Evolutionary conservation across 1,140 invertebrate genomes (phyloP).

Genomic region (Diuraphis noxia): DNA sequence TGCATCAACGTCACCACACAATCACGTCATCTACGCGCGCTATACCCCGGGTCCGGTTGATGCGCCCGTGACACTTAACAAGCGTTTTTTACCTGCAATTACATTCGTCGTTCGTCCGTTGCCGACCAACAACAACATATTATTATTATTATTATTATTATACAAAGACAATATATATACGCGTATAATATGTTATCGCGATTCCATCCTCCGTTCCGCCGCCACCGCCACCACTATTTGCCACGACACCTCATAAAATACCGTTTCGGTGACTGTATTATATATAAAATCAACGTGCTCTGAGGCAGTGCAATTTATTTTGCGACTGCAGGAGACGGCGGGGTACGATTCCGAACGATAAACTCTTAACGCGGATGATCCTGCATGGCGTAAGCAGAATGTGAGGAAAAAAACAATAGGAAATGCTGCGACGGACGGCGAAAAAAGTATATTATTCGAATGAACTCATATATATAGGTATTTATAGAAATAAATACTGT

Average conservation of each 20-base stretch:
- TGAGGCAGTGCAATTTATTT: neutral
- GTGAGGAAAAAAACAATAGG: neutral
- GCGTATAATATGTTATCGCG: neutral
- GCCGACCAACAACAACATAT: neutral
- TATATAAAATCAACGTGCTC: neutral
- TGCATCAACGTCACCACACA: constrained; percentile 41
- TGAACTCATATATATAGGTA: neutral
- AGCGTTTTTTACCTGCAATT: constrained; percentile 46
- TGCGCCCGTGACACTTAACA: constrained; percentile 49
- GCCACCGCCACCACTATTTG: neutral
- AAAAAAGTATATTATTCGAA: constrained; percentile 6
- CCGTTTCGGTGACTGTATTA: neutral
- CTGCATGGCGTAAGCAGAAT: neutral
- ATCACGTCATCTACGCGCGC: constrained; percentile 20
- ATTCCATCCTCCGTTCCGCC: neutral
- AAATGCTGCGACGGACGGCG: neutral
- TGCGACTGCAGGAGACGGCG: neutral
- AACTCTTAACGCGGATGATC: neutral
- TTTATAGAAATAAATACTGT: neutral
- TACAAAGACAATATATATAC: neutral
- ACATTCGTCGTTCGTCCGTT: neutral
- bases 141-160: neutral
- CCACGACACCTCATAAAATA: neutral
- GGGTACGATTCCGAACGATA: neutral
- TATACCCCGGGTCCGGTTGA: constrained; percentile 13